Evolutionary conservation across 2,888 invertebrate genomes (phyloP), one percentile per base, ranked within the genome.

Genomic region (Drosophila fulvimacula): DNA sequence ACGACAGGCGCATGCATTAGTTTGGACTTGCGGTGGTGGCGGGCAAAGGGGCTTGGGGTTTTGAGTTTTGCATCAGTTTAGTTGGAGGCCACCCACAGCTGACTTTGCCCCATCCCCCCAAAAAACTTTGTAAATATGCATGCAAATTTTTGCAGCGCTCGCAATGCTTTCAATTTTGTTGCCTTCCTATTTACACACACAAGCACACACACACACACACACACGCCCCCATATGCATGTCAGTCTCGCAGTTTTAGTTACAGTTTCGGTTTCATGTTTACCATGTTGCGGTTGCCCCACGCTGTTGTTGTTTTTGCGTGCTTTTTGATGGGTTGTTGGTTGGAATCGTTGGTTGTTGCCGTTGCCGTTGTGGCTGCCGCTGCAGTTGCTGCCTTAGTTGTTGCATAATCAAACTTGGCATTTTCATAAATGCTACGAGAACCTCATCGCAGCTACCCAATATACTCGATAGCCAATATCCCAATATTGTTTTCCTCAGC

Each of bases 231-330:
- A 24, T 42, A 46, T 49, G 61, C 44, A 51, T 69, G 61, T 53
- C 70, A 51, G 79, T 65, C 58, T 65, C 69, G 52, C 72, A 76
- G 84, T 88, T 85, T 82, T 87, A 87, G 89, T 85, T 87, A 82
- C 88, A 73, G 84, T 85, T 83, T 85, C 84, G 73, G 84, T 83
- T 82, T 88, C 88, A 80, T 83, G 88, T 88, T 83, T 88, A 69
- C 81, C 88, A 82, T 85, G 80, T 82, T 85, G 88, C 76, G 82
- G 82, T 82, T 76, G 63, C 53, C 60, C 58, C 55, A 49, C 65
- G 60, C 38, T 49, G 30, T 60, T 63, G 32, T 49, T 49, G 49
- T 41, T 60, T 36, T 88, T 74, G 84, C 87, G 69, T 79, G 86
- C 75, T 74, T 82, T 80, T 82, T 65, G 75, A 88, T 82, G 72